phyloP scores from a whole-genome alignment of 2,113 vertebrate species.

The Sebastes schlegelii region DNA sequence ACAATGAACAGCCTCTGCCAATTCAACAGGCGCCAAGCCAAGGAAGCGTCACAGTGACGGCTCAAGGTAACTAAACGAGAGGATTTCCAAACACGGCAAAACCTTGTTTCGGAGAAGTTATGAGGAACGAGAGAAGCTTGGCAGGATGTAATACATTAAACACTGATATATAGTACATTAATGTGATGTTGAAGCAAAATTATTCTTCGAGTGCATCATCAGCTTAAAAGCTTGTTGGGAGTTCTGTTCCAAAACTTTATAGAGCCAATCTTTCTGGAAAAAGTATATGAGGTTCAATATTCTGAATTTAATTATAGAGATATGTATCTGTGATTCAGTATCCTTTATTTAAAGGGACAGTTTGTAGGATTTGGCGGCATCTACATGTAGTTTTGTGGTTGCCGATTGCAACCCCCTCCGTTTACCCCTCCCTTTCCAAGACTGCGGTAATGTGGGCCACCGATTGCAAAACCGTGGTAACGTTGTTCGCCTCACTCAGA shows the following conservation, averaged over 20 bases:
- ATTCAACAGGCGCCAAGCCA: conserved; percentile 39
- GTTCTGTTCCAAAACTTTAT: background rate
- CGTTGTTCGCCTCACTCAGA: too few relatives aligned
- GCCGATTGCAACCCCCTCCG: too few relatives aligned
- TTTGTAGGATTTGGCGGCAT: too few relatives aligned
- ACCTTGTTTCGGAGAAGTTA: conserved; percentile 1
- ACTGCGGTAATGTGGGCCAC: too few relatives aligned
- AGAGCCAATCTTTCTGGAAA: background rate
- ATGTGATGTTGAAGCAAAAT: background rate
- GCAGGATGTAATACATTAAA: background rate
- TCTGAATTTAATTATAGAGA: background rate
- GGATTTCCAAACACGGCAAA: background rate
- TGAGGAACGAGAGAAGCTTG: background rate
- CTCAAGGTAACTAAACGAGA: conserved; percentile 3
- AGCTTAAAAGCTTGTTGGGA: background rate
- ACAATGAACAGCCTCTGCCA: conserved; percentile 27
- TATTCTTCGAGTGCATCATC: background rate
- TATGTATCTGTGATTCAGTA: background rate
- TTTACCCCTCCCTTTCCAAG: too few relatives aligned
- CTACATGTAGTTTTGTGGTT: too few relatives aligned
- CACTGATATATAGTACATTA: background rate
- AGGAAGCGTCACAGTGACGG: conserved; percentile 5
- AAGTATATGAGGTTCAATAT: background rate
- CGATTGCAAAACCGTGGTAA: too few relatives aligned
- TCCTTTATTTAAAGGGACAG: background rate